Evolutionary conservation across 2,113 vertebrate species (phyloP), one percentile per base, ranked within the genome.

Genomic region (Alouatta palliata): DNA sequence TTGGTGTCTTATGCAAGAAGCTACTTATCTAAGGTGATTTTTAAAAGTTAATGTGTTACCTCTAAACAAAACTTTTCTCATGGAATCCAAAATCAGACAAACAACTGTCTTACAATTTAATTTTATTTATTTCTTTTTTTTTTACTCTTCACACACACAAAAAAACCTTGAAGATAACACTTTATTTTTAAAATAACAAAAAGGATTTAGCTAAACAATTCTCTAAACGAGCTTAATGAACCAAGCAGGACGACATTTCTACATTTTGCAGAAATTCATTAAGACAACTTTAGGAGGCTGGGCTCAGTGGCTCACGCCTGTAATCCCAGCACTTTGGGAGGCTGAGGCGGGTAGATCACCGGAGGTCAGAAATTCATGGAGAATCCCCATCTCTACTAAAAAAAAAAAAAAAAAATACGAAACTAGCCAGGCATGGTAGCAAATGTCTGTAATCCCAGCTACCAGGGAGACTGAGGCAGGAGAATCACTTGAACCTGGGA

Each of bases 131-230:
- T 52, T 52, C 49, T 52, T 52, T 52, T 52, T 52, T 52, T 52
- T 52, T 52, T 6, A 52, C 49, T 52, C 52, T 52, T 52, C 52
- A 52, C 16, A 52, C 52, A 52, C 49, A 52, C 52, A 52, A 16
- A 49, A 52, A 17, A 52, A 17, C 16, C 49, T 6, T 52, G 16
- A 52, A 52, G 52, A 19, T 52, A 52, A 58, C 37, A 93, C 56
- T 37, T 52, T 64, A 64, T 30, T 64, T 88, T 93, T 79, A 64
- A 87, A 94, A 52, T 6, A 80, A 95, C 79, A 93, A 90, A 90
- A 82, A 49, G 3, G n/a, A 84, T 49, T 93, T 77, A 64, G 43
- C 37, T 21, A 64, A 61, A 61, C 12, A 83, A 80, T 43, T 32
- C 73, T n/a, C 32, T 61, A 75, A 90, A 68, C 80, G 5, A 90